Base-by-base conservation (phyloP, 2,113 vertebrate genomes). In the Crotalus tigris region DNA sequence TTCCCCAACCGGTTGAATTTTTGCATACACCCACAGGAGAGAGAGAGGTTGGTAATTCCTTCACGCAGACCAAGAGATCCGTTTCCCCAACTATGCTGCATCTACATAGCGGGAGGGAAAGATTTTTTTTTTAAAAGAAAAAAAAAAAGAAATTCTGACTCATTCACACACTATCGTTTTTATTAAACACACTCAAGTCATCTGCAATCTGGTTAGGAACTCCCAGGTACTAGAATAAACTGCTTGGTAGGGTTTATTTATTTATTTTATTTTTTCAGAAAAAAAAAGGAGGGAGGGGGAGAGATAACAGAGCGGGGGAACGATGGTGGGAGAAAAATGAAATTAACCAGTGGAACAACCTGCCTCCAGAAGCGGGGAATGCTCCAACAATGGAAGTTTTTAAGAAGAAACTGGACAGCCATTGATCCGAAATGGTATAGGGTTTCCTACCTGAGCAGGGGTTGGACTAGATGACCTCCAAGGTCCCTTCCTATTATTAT, bases 61-160 rank as follows among this genome's bases (percentile, higher is more conserved):
- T 49, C 29, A 3, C 0, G 5, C 3, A 7, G 6, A 57, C 89
- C 15, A 1, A 1, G 1, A n/a, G 44, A 19, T 44, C 29, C 12
- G 39, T 12, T 24, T 53, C 21, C 88, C 61, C 39, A 91, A 94
- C 87, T 0, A 3, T 92, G 92, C 59, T 64, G 15, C 91, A 33
- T 0, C 57, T 2, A 4, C 39, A 89, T 0, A 0, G 39, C 46
- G 15, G 19, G 0, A 0, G 61, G 90, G 92, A 92, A 90, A 95
- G 57, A 53, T 86, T 90, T n/a, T 55, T 19, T 4, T 39, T 39
- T 39, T 39, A 39, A 39, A 39, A 39, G 39, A 19, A 13, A 59
- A 92, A 5, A 55, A 94, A 86, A 39, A 85, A 49, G 24, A 29
- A 96, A 0, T 0, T 33, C 91, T 95, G 95, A 95, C 91, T 95